Conservation (phyloP, 1,140 invertebrate genomes). For the Himalopsyche phryganea region DNA sequence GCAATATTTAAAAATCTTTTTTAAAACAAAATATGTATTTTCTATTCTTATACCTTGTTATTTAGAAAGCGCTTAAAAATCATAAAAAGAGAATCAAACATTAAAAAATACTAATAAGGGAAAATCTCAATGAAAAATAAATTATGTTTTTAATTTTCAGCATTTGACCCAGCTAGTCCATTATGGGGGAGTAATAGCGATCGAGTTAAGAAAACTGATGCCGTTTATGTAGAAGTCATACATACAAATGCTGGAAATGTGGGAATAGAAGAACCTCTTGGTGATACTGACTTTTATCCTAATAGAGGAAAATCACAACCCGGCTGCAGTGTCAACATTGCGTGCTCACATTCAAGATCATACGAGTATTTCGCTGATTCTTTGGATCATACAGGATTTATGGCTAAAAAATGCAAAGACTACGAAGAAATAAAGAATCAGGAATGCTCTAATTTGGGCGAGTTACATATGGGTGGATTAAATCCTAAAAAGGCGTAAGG, state of each 20-base stretch:
- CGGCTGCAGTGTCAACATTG: constrained; percentile 50
- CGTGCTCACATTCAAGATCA: constrained; percentile 47
- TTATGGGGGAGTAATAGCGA: constrained; percentile 37
- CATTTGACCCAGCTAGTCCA: constrained; percentile 52
- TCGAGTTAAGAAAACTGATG: constrained; percentile 48
- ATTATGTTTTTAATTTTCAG: too few species aligned
- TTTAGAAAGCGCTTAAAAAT: too few species aligned
- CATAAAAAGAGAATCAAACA: too few species aligned
- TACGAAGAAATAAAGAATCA: constrained; percentile 35
- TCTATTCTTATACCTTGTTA: too few species aligned
- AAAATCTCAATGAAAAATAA: too few species aligned
- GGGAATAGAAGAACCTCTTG: constrained; percentile 54
- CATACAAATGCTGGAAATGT: constrained; percentile 59
- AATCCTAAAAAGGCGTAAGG: constrained; percentile 22
- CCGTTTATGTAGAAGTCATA: constrained; percentile 59
- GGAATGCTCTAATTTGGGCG: constrained; percentile 36
- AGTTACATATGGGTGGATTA: constrained; percentile 40
- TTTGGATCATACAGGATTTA: constrained; percentile 34
- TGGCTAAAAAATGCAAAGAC: constrained; percentile 39
- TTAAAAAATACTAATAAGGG: too few species aligned
- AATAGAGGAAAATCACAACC: constrained; percentile 58
- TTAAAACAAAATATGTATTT: too few species aligned
- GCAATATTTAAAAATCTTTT: too few species aligned
- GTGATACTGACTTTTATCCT: constrained; percentile 60
- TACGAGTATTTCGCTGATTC: constrained; percentile 53